Evolutionary conservation across 2,888 invertebrate genomes (phyloP).

Genomic region (Diplazon laetatorius): DNA sequence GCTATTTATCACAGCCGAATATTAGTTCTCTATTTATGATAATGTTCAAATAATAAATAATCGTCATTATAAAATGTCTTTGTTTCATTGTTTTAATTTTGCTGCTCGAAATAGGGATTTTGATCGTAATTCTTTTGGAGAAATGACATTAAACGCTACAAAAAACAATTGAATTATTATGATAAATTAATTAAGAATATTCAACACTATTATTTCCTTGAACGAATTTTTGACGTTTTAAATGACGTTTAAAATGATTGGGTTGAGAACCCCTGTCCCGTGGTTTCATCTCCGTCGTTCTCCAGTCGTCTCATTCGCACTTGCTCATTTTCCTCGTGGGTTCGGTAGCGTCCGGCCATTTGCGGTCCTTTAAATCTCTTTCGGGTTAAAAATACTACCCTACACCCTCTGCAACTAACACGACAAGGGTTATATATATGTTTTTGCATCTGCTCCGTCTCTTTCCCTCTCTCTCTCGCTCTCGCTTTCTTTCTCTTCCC

Average conservation of each 20-base stretch:
- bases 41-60: not conserved
- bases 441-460: not conserved
- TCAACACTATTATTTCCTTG: not conserved
- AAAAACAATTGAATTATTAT: no score
- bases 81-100: no score
- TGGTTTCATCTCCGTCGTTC: conserved; percentile 41
- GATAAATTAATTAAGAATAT: no score
- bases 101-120: no score
- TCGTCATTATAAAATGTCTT: no score
- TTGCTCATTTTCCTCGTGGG: conserved; percentile 32
- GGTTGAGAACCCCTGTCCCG: conserved; percentile 58
- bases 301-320: conserved; percentile 46
- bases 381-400: conserved; percentile 75
- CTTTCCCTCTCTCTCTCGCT: not conserved
- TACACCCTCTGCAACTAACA: conserved; percentile 52
- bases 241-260: not conserved
- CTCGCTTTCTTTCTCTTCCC: conserved; percentile 33
- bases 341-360: conserved; percentile 53
- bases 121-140: no score
- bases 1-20: no score
- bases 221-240: not conserved
- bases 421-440: not conserved
- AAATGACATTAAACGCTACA: no score
- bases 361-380: conserved; percentile 66
- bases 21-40: no score